A percentile compares a stretch with the other conserved stretches of the same genome.
phyloP scores from a whole-genome alignment of 2,797 vertebrate species.

The Sebastes cheni region DNA sequence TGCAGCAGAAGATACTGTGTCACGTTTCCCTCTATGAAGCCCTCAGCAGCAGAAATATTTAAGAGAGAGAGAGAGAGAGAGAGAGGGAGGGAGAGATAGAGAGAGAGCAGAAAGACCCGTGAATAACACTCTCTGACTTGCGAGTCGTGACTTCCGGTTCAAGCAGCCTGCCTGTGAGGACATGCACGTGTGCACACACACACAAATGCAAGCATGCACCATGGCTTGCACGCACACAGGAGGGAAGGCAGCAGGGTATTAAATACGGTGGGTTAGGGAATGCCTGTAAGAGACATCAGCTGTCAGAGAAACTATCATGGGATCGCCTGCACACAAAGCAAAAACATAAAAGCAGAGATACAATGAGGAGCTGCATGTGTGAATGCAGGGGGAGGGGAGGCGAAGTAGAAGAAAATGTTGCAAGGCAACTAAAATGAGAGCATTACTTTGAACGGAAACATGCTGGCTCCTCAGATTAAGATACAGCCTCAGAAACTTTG shows the following conservation, averaged over 20 bases:
- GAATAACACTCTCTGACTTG: slow-evolving; percentile 61
- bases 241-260: slow-evolving; percentile 14
- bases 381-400: slow-evolving; percentile 17
- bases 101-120: slow-evolving; percentile 8
- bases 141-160: slow-evolving; percentile 78
- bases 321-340: background rate
- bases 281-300: slow-evolving; percentile 38
- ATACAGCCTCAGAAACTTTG: background rate
- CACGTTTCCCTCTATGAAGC: slow-evolving; percentile 67
- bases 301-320: slow-evolving; percentile 28
- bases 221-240: background rate
- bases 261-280: slow-evolving; percentile 23
- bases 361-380: slow-evolving; percentile 26
- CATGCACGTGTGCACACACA: slow-evolving; percentile 23
- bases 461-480: background rate
- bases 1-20: slow-evolving; percentile 72
- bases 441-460: background rate
- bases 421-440: background rate
- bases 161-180: slow-evolving; percentile 49
- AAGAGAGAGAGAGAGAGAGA: background rate
- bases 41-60: slow-evolving; percentile 49
- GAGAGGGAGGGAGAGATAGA: background rate
- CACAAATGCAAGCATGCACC: slow-evolving; percentile 29
- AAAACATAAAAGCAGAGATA: background rate
- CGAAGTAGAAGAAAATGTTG: background rate